Evolutionary conservation across 2,113 vertebrate genomes (phyloP).

Genomic region (Eonycteris spelaea): DNA sequence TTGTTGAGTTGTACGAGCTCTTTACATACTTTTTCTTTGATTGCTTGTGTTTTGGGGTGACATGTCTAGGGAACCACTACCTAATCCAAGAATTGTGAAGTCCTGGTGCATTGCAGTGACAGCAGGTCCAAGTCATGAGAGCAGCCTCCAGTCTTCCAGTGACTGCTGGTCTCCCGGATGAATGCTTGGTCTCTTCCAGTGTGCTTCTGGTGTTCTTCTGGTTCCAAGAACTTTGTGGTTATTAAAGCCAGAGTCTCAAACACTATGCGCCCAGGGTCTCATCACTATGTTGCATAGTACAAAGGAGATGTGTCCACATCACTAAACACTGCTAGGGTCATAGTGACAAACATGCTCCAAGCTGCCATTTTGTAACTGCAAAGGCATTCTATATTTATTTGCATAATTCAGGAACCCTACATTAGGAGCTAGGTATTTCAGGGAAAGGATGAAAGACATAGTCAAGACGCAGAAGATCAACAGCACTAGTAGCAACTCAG

Average conservation of each 20-base stretch:
- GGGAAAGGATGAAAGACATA: background rate
- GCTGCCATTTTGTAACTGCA: background rate
- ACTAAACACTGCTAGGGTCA: background rate
- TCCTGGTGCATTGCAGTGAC: no score
- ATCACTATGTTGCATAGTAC: background rate
- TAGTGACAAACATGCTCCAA: fast-evolving
- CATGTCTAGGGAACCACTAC: background rate
- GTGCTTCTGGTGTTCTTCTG: background rate
- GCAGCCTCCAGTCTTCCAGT: background rate
- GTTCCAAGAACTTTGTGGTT: background rate
- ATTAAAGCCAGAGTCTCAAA: background rate
- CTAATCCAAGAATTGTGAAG: background rate
- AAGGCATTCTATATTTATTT: background rate
- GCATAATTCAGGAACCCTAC: background rate
- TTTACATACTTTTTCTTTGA: background rate
- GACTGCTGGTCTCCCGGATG: background rate
- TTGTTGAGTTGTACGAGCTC: background rate
- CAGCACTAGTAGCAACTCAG: background rate
- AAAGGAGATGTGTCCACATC: background rate
- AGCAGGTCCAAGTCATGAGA: background rate
- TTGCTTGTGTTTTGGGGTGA: background rate
- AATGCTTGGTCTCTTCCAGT: background rate
- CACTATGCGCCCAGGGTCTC: background rate
- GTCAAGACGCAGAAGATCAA: background rate
- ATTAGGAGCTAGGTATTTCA: background rate